Evolutionary conservation across 2,888 invertebrate genomes (phyloP), one percentile per base, ranked within the genome.

Genomic region (Torymus texanus): DNA sequence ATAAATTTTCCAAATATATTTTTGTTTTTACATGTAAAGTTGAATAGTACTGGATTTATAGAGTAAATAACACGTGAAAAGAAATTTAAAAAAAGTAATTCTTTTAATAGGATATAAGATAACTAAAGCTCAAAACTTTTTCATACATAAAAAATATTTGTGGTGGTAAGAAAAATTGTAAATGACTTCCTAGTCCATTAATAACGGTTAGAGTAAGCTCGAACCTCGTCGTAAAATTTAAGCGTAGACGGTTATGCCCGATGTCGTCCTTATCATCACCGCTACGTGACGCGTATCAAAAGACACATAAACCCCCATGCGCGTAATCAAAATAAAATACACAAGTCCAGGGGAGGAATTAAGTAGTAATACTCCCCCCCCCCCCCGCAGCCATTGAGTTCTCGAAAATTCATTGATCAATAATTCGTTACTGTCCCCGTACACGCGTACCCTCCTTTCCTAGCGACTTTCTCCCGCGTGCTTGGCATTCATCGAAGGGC

Each of bases 401-500:
- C 29, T 29, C 29, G 29, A 29, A 29, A 29, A 29, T 29, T 29
- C 58, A 50, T 16, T 51, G 59, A 61, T 62, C 61, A 62, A 72
- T 72, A 74, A 66, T 65, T 65, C 50, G 58, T 29, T 14, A 13
- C 53, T 65, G 65, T 50, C 74, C 58, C 62, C 24, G 29, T n/a
- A 12, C 29, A 10, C 13, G 14, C 2, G 62, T 24, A 11, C 41
- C 18, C 51, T 3, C 13, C 21, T n/a, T n/a, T 53, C 5, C 18
- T 29, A 29, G 24, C 24, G 24, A 5, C 24, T 56, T n/a, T 41
- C 41, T 13, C 50, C 18, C 13, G 18, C 13, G 14, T 3, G 61
- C 24, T 61, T 50, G 73, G 82, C 79, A 83, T 84, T 84, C 84
- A 83, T 85, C 84, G 84, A 85, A 84, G 77, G 65, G 72, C 13